Percentiles rank a stretch among this genome's conserved stretches.
Evolutionary conservation across 1,140 invertebrate species (phyloP).

Genomic region (Hyles euphorbiae): DNA sequence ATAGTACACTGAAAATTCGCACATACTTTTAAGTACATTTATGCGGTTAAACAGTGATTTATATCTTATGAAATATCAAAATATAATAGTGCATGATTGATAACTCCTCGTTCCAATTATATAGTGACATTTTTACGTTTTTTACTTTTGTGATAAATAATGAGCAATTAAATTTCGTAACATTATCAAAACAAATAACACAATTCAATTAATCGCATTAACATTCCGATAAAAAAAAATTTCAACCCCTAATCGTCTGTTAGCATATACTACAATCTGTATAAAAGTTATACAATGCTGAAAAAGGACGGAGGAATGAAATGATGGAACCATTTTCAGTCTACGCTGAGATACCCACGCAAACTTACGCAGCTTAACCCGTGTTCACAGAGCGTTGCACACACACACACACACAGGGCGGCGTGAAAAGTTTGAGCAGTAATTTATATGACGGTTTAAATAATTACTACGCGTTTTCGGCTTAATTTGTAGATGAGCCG

Average conservation of each 20-base stretch:
- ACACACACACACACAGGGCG: conserved; percentile 35
- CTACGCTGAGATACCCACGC: conserved; percentile 48
- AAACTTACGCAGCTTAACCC: conserved; percentile 19
- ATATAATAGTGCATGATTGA: too few relatives aligned
- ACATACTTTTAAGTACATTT: not conserved
- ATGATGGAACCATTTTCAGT: conserved; percentile 70
- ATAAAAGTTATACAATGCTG: conserved; percentile 59
- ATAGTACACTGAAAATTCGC: conserved; percentile 31
- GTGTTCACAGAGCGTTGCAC: conserved; percentile 25
- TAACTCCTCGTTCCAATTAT: too few relatives aligned
- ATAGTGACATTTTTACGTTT: too few relatives aligned
- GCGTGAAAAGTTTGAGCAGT: conserved; percentile 72
- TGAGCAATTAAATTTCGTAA: too few relatives aligned
- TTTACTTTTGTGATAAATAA: too few relatives aligned
- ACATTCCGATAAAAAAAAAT: too few relatives aligned
- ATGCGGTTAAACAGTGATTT: too few relatives aligned
- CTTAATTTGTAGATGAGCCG: conserved; percentile 72
- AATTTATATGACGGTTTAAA: conserved; percentile 76
- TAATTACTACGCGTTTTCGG: conserved; percentile 73
- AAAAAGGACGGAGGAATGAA: conserved; percentile 67
- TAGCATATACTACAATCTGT: conserved; percentile 31
- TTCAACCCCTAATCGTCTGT: not conserved
- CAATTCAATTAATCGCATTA: too few relatives aligned
- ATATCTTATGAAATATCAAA: too few relatives aligned
- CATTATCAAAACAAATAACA: too few relatives aligned